phyloP scores from a whole-genome alignment of 1,140 invertebrate species.

The Drepana arcuata region DNA sequence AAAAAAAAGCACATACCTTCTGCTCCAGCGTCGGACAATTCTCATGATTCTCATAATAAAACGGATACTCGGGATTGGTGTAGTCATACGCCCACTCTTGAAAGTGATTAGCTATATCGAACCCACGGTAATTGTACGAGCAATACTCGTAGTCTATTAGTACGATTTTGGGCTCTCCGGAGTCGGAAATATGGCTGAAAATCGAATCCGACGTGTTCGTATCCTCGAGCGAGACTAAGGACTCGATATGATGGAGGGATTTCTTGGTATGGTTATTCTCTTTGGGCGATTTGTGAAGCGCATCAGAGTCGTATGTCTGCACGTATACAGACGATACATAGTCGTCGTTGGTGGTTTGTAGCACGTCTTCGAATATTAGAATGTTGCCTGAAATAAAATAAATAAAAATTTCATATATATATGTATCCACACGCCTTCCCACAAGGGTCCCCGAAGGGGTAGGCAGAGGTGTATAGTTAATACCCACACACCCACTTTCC shows the following conservation, averaged over 20 bases:
- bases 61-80: constrained; percentile 82
- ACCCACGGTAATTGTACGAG: constrained; percentile 93
- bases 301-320: constrained; percentile 8
- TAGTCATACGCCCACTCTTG: constrained; percentile 97
- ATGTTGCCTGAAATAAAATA: constrained; percentile 75
- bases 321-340: constrained; percentile 20
- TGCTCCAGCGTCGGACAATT: constrained; percentile 84
- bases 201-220: constrained; percentile 44
- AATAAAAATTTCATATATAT: too few species aligned
- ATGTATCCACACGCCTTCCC: too few species aligned
- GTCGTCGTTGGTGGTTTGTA: constrained; percentile 25
- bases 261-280: constrained; percentile 18
- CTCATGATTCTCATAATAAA: constrained; percentile 79
- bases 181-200: constrained; percentile 57
- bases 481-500: too few species aligned
- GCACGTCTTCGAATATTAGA: constrained; percentile 70
- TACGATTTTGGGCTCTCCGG: constrained; percentile 77
- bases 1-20: constrained; percentile 75
- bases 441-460: too few species aligned
- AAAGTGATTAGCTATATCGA: constrained; percentile 97
- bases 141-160: constrained; percentile 96
- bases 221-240: constrained; percentile 31
- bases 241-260: constrained; percentile 10
- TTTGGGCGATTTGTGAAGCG: constrained; percentile 13
- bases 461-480: too few species aligned